Evolutionary conservation across 2,113 vertebrate species (phyloP), one percentile per base, ranked within the genome.

Genomic region (Cariama cristata): DNA sequence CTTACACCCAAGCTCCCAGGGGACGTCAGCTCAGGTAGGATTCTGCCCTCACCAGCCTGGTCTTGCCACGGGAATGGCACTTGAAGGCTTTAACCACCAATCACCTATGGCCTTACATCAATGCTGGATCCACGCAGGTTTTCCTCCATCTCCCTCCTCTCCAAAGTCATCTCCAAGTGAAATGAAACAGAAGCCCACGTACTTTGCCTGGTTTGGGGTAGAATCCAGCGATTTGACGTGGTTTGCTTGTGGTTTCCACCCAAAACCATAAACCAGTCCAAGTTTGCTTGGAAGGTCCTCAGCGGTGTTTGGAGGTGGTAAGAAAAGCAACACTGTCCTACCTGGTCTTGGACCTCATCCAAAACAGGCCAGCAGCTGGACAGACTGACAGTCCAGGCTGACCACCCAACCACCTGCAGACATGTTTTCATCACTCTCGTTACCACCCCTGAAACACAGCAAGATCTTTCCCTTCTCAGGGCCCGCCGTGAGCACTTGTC

Each of bases 251-350:
- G 97, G 97, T 92, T 97, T 96, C 73, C 49, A 89, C 53, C 27
- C 44, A 84, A 96, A 96, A 32, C 96, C 94, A 93, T 84, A 95
- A 95, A 87, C 68, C 53, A 72, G 58, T n/a, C 81, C 81, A 73
- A 73, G 55, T 75, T 88, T 69, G 67, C 80, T 79, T 86, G 82
- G 59, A 96, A 95, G 80, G 79, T 83, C 50, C 83, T 91, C 88
- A 93, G 86, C 88, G 91, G 74, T 73, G 59, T 92, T 91, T 91
- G 82, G 86, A 93, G 60, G 90, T 10, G 4, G 53, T 72, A 97
- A 88, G 92, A 95, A 98, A 96, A 92, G 86, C 88, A 96, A 67
- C 55, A 92, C 69, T 85, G 79, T 96, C 91, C 82, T 94, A 93
- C 90, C 80, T 96, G 91, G 79, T 83, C 80, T 83, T 92, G 81